Conservation (phyloP, 2,888 invertebrate genomes). For the Mayetiola destructor region DNA sequence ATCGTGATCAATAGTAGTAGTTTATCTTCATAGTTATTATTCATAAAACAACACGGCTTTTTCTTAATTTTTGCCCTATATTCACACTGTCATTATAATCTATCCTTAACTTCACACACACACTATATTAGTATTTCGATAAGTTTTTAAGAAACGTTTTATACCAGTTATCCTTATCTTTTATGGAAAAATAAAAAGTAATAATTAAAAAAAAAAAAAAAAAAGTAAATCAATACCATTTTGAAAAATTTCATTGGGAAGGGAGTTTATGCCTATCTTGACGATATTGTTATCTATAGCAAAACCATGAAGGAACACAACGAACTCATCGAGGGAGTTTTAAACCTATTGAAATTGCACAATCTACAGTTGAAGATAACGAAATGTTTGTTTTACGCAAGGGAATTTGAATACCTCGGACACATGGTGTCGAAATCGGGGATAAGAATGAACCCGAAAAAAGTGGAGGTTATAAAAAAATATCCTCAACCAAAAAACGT, state of each 20-base stretch:
- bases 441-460: slow-evolving; percentile 22
- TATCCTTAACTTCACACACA: background rate
- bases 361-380: slow-evolving; percentile 21
- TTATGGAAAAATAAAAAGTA: background rate
- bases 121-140: background rate
- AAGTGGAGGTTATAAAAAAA: slow-evolving; percentile 22
- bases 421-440: slow-evolving; percentile 22
- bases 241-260: background rate
- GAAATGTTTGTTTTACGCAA: slow-evolving; percentile 21
- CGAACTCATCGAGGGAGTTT: slow-evolving; percentile 19
- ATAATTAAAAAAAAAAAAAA: background rate
- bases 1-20: background rate
- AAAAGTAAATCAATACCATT: background rate
- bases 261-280: slow-evolving; percentile 6
- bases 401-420: slow-evolving; percentile 19
- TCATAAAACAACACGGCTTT: background rate
- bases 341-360: slow-evolving; percentile 19
- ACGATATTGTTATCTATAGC: slow-evolving; percentile 16
- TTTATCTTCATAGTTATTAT: background rate
- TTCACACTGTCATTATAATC: background rate
- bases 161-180: background rate
- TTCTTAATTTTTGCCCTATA: background rate
- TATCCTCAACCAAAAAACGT: slow-evolving; percentile 21
- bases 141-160: background rate
- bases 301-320: slow-evolving; percentile 22